Percentiles rank a stretch among this genome's conserved stretches.
Evolutionary conservation across 2,113 vertebrate species (phyloP).

Genomic region (Orientallactaga bullata): DNA sequence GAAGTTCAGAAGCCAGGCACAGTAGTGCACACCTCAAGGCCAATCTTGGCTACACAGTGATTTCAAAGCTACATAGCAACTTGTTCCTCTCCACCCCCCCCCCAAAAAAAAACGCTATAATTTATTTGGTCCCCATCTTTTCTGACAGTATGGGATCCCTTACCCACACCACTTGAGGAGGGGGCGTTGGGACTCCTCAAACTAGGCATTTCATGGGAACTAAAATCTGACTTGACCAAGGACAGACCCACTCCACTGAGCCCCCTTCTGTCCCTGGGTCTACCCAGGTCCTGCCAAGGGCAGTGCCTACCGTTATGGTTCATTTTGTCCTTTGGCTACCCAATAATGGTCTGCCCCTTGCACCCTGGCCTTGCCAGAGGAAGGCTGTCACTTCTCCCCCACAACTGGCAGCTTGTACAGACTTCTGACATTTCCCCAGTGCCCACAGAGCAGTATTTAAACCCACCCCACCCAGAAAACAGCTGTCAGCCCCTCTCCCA

Average conservation of each 20-base stretch:
- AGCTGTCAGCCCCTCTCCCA: conserved; percentile 59
- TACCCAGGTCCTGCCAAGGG: background rate
- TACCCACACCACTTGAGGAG: background rate
- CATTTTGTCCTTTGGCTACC: background rate
- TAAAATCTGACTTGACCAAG: background rate
- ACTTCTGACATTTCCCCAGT: background rate
- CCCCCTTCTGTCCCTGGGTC: background rate
- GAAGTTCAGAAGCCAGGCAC: background rate
- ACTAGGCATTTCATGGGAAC: background rate
- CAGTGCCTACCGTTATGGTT: background rate
- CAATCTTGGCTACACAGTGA: background rate
- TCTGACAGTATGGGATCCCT: background rate
- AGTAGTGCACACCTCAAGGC: background rate
- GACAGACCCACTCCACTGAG: background rate
- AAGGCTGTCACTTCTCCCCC: background rate
- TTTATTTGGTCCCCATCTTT: background rate
- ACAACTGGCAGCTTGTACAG: background rate
- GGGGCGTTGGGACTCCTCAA: background rate
- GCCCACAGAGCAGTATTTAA: background rate
- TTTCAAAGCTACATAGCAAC: background rate
- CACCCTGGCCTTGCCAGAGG: background rate
- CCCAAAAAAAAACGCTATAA: background rate
- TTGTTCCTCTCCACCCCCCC: background rate
- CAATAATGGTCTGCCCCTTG: background rate
- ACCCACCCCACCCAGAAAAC: conserved; percentile 53